Percentiles rank a stretch among this genome's conserved stretches.
These are phyloP conservation scores for Melanotaenia maccullochi DNA, from an alignment of 2,797 vertebrate species.

Conservation along the genomic window DNA sequence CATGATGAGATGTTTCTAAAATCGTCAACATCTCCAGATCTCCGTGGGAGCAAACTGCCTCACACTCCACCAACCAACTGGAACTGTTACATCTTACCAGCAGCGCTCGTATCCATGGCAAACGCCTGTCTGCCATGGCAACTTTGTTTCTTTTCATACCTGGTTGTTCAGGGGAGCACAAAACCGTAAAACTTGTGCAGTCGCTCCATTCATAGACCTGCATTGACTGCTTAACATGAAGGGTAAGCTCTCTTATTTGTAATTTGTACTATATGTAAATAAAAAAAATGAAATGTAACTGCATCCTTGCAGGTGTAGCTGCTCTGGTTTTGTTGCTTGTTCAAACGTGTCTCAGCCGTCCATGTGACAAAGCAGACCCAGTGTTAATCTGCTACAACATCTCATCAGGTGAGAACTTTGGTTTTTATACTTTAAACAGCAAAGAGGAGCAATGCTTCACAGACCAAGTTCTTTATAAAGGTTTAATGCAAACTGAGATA, in stretches of 20 bases:
- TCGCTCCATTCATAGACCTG: neutral
- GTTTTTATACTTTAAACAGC: neutral
- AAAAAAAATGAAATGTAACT: neutral
- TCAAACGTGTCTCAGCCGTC: conserved; percentile 15
- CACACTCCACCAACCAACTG: conserved; percentile 53
- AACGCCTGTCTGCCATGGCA: conserved; percentile 52
- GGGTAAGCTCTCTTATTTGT: conserved; percentile 58
- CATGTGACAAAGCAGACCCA: conserved; percentile 17
- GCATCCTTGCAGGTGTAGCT: conserved; percentile 21
- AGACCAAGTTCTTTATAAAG: neutral
- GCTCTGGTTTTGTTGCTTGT: conserved; percentile 43
- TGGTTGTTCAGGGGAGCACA: conserved; percentile 46
- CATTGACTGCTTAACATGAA: conserved; percentile 53
- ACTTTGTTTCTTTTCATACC: conserved; percentile 62
- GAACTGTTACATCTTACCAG: conserved; percentile 51
- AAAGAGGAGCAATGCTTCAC: neutral
- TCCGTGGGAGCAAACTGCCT: conserved; percentile 18
- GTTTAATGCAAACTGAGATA: neutral
- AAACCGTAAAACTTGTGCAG: neutral
- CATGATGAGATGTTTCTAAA: conserved; percentile 5
- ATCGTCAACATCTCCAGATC: conserved; percentile 17
- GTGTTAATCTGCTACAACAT: conserved; percentile 66
- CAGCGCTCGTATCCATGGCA: conserved; percentile 58
- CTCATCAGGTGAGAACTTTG: conserved; percentile 62
- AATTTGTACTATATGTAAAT: rapidly evolving